phyloP scores from a whole-genome alignment of 2,888 invertebrate genomes.

The Drosophila mimica region DNA sequence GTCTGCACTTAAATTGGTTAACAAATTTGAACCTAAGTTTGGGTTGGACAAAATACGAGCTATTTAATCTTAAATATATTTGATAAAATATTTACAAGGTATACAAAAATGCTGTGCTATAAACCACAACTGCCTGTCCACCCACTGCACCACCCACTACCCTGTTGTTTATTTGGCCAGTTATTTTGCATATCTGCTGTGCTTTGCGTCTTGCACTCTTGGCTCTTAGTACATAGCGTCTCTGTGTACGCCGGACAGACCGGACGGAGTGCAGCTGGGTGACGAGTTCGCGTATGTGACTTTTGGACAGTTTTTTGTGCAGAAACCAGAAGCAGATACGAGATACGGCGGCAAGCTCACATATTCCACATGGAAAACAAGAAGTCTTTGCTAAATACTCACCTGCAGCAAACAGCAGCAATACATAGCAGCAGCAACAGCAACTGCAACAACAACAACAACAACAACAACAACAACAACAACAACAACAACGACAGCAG shows the following conservation, averaged over 20 bases:
- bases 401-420: conserved; percentile 70
- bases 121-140: neutral
- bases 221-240: neutral
- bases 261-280: conserved; percentile 47
- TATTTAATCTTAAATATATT: no score
- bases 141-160: neutral
- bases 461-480: neutral
- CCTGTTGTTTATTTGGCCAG: neutral
- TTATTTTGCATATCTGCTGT: conserved; percentile 1
- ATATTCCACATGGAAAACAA: conserved; percentile 66
- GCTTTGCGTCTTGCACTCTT: neutral
- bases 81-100: no score
- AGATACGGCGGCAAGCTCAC: conserved; percentile 66
- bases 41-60: neutral
- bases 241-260: conserved; percentile 24
- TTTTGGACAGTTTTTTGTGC: conserved; percentile 62
- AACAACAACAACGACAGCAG: conserved; percentile 15
- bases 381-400: conserved; percentile 69
- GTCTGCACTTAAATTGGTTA: neutral
- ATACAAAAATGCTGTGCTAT: neutral
- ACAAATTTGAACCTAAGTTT: neutral
- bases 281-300: conserved; percentile 75
- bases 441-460: neutral
- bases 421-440: conserved; percentile 24
- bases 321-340: conserved; percentile 78